Evolutionary conservation across 1,140 invertebrate species (phyloP).

Genomic region (Danaus melanippus): DNA sequence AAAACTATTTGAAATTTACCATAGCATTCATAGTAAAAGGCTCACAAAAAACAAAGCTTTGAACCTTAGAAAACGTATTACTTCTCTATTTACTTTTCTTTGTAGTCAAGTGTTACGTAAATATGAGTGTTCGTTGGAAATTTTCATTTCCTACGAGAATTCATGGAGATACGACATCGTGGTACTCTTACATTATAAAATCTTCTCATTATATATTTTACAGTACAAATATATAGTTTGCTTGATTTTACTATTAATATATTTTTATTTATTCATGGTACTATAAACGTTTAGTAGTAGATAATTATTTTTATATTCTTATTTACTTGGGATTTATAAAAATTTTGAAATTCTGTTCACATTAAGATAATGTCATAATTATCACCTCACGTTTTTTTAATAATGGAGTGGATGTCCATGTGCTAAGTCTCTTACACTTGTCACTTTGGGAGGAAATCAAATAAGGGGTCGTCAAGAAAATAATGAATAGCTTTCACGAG

Average conservation of each 20-base stretch:
- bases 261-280: too few species aligned
- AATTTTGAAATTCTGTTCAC: too few species aligned
- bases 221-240: too few species aligned
- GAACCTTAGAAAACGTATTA: constrained; percentile 61
- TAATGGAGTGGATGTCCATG: constrained; percentile 48
- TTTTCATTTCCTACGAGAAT: constrained; percentile 62
- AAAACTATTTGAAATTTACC: constrained; percentile 9
- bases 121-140: constrained; percentile 62
- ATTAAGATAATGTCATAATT: too few species aligned
- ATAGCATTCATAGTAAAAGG: constrained; percentile 24
- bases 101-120: constrained; percentile 70
- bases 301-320: too few species aligned
- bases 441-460: constrained; percentile 64
- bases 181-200: constrained; percentile 19
- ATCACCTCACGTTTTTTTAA: constrained; percentile 9
- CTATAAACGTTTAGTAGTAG: too few species aligned
- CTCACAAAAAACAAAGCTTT: constrained; percentile 48
- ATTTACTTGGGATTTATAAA: too few species aligned
- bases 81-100: constrained; percentile 67
- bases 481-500: constrained; percentile 65
- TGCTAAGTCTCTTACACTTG: constrained; percentile 63
- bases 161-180: constrained; percentile 38
- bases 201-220: too few species aligned
- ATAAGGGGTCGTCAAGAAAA: constrained; percentile 50
- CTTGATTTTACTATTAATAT: too few species aligned